Evolutionary conservation across 2,888 invertebrate genomes (phyloP).

Genomic region (Zhuqinia jingwanae): DNA sequence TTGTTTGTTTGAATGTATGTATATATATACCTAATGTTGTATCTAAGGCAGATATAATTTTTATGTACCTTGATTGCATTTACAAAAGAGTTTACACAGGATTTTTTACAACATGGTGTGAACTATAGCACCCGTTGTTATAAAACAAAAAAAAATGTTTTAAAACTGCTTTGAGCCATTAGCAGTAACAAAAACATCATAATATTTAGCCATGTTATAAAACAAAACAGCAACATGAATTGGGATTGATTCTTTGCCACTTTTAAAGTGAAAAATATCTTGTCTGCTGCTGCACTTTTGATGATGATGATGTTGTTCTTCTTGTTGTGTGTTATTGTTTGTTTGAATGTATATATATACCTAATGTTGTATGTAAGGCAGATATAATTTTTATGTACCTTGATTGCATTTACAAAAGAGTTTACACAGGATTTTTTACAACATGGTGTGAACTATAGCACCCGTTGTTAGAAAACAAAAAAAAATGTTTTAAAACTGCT

Average conservation of each 20-base stretch:
- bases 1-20: too few relatives aligned
- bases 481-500: too few relatives aligned
- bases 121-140: constrained; percentile 44
- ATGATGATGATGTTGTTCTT: too few relatives aligned
- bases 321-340: too few relatives aligned
- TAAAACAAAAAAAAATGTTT: too few relatives aligned
- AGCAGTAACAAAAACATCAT: constrained; percentile 48
- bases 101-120: constrained; percentile 69
- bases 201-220: not conserved
- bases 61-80: not conserved
- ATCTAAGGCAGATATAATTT: not conserved
- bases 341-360: too few relatives aligned
- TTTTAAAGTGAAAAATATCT: not conserved
- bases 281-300: not conserved
- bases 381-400: not conserved
- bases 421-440: constrained; percentile 67
- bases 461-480: constrained; percentile 26
- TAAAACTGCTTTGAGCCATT: constrained; percentile 40
- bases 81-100: constrained; percentile 61
- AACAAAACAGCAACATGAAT: not conserved
- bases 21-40: not conserved
- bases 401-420: constrained; percentile 47
- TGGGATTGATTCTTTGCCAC: constrained; percentile 16
- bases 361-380: not conserved
- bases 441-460: constrained; percentile 63